Evolutionary conservation across 2,797 vertebrate genomes (phyloP).

Genomic region (Aphelocoma californica): DNA sequence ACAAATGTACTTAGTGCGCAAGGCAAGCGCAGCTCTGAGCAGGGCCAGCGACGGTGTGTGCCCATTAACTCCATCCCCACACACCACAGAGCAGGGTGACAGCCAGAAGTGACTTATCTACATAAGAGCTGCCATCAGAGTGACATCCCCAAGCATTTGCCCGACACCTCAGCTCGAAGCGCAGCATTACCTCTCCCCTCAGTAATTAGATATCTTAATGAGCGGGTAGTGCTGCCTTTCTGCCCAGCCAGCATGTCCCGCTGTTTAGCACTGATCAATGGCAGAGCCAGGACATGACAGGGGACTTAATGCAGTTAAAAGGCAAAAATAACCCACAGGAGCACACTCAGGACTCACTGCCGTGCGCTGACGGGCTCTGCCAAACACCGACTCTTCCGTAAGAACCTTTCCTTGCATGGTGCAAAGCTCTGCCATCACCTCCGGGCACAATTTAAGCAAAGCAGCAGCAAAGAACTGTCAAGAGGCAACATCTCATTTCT

Average conservation of each 20-base stretch:
- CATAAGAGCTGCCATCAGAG: background rate
- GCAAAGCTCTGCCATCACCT: conserved; percentile 6
- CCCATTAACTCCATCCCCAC: background rate
- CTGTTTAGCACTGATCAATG: background rate
- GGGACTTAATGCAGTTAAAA: background rate
- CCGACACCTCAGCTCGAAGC: background rate
- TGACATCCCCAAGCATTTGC: background rate
- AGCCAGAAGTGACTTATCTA: conserved; percentile 17
- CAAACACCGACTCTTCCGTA: background rate
- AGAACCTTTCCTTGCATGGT: background rate
- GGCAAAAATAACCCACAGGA: background rate
- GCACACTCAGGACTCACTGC: background rate
- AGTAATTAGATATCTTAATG: background rate
- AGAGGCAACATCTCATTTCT: background rate
- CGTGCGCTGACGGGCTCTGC: background rate
- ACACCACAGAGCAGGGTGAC: background rate
- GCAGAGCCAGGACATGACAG: background rate
- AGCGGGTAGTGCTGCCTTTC: background rate
- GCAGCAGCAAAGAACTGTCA: background rate
- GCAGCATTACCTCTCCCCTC: background rate
- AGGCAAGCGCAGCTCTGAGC: background rate
- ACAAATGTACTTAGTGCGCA: background rate
- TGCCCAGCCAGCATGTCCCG: background rate
- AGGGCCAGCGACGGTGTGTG: background rate
- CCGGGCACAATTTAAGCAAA: background rate